phyloP scores from a whole-genome alignment of 2,113 vertebrate genomes.

The Poecile atricapillus region DNA sequence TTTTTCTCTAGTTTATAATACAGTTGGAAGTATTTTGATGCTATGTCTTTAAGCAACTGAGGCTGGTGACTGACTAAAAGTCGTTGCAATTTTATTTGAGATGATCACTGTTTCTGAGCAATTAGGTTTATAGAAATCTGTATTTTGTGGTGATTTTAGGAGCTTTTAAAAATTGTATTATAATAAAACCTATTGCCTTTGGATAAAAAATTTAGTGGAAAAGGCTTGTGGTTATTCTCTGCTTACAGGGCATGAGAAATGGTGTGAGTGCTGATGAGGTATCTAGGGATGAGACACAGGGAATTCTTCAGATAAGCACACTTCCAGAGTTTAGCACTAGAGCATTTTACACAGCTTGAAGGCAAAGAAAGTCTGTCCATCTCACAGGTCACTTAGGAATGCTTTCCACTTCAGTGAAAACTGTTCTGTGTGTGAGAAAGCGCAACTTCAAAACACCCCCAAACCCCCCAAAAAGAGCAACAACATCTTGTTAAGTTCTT shows the following conservation, averaged over 20 bases:
- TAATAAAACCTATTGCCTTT: neutral
- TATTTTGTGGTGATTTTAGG: neutral
- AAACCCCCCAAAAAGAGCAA: fast-evolving
- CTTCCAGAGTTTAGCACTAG: neutral
- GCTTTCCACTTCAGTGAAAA: slow-evolving; percentile 34
- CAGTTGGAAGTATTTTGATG: neutral
- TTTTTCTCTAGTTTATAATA: neutral
- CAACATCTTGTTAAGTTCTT: neutral
- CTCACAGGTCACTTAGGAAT: neutral
- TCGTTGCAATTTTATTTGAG: neutral
- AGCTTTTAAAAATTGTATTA: neutral
- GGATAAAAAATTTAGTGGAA: neutral
- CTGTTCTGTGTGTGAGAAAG: neutral
- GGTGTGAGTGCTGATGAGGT: neutral
- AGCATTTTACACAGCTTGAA: neutral
- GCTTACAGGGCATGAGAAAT: neutral
- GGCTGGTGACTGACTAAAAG: neutral
- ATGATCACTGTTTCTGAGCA: neutral
- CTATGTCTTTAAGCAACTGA: neutral
- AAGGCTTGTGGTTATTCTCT: neutral
- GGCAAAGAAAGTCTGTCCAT: neutral
- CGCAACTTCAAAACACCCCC: neutral
- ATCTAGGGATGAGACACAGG: neutral
- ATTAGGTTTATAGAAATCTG: neutral
- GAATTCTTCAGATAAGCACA: neutral